Conservation (phyloP, 2,113 vertebrate species). For the Pluvianellus socialis region DNA sequence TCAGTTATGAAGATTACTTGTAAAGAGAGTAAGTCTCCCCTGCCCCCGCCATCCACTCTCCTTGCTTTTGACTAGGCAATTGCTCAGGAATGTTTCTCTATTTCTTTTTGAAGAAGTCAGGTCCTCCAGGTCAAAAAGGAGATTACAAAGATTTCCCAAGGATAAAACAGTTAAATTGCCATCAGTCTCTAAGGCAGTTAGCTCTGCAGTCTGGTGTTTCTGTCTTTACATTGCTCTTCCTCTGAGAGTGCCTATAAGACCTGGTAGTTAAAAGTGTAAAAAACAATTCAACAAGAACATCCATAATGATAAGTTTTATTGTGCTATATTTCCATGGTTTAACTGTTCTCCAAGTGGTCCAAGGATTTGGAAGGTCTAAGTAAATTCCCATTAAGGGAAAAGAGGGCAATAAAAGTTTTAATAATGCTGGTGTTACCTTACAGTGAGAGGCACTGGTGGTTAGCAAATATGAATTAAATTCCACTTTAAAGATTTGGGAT, state of each 20-base stretch:
- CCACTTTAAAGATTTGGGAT: not conserved
- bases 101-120: not conserved
- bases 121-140: not conserved
- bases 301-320: not conserved
- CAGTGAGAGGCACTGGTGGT: not conserved
- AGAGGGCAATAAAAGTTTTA: not conserved
- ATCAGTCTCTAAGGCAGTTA: not conserved
- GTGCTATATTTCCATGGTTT: not conserved
- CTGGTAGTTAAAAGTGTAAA: not conserved
- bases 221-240: not conserved
- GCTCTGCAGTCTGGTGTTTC: not conserved
- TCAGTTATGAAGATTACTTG: not conserved
- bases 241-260: not conserved
- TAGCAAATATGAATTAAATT: not conserved
- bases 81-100: not conserved
- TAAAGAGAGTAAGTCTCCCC: not conserved
- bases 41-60: not conserved
- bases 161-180: not conserved
- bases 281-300: not conserved
- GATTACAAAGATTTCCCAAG: not conserved
- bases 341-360: not conserved
- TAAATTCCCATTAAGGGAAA: not conserved
- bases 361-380: not conserved
- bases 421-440: not conserved
- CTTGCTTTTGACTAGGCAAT: not conserved